Conservation (phyloP, 2,888 invertebrate genomes). For the Onthophagus sagittarius region DNA sequence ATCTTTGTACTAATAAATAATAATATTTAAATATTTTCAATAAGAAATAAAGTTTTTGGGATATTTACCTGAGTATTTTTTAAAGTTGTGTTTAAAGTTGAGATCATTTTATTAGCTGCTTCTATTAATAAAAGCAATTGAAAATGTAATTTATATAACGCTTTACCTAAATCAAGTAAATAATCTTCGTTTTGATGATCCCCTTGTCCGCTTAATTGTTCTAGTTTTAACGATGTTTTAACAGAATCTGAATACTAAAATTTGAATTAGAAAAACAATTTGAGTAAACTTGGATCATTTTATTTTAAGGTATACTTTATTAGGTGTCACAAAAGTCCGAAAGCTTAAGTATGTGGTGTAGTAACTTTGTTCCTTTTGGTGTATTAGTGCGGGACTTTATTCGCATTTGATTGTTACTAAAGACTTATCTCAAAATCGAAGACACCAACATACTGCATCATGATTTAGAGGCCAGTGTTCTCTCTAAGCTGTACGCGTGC, state of each 20-base stretch:
- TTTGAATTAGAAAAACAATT: no score
- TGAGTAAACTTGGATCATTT: no score
- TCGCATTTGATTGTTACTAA: no score
- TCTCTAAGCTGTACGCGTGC: no score
- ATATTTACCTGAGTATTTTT: slow-evolving; percentile 55
- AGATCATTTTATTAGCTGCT: slow-evolving; percentile 79
- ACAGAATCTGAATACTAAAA: slow-evolving; percentile 74
- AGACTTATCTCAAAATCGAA: no score
- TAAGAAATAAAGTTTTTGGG: not conserved
- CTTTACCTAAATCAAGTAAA: slow-evolving; percentile 77
- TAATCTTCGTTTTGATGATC: slow-evolving; percentile 60
- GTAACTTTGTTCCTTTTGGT: no score
- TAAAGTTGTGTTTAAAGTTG: slow-evolving; percentile 59
- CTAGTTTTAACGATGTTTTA: slow-evolving; percentile 75
- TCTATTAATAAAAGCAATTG: slow-evolving; percentile 87
- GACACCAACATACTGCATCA: no score
- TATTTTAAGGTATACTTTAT: slow-evolving; percentile 17
- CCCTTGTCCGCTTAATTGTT: slow-evolving; percentile 58
- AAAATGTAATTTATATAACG: slow-evolving; percentile 88
- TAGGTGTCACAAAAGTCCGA: no score
- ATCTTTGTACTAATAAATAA: slow-evolving; percentile 54
- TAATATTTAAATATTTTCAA: slow-evolving; percentile 3
- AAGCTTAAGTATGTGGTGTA: no score
- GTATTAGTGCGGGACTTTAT: no score
- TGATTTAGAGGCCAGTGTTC: no score